Percentiles rank a stretch among this genome's conserved stretches.
phyloP scores from a whole-genome alignment of 2,113 vertebrate genomes.

The Campylomormyrus numenius region DNA sequence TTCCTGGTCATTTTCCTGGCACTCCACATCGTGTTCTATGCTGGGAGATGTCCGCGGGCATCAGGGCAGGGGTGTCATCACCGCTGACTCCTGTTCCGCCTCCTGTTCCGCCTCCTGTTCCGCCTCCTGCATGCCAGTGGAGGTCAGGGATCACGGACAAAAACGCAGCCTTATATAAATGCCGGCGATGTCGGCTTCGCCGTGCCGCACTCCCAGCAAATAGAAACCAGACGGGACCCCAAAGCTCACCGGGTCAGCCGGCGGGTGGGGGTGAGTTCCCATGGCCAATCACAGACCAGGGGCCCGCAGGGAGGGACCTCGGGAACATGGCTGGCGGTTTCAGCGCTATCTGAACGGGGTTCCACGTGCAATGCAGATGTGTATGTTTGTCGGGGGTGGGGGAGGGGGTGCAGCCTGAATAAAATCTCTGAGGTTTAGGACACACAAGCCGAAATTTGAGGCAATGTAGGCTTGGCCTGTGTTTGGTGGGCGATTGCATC shows the following conservation, averaged over 20 bases:
- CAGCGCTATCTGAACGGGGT: neutral
- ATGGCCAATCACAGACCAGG: conserved; percentile 6
- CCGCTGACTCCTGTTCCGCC: neutral
- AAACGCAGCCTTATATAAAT: neutral
- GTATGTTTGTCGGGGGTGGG: neutral
- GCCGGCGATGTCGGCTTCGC: neutral
- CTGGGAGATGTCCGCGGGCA: neutral
- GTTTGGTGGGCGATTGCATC: neutral
- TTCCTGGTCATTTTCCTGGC: neutral
- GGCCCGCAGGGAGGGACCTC: neutral
- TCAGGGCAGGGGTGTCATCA: neutral
- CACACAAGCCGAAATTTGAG: neutral
- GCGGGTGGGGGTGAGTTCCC: neutral
- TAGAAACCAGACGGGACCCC: neutral
- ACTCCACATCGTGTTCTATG: neutral
- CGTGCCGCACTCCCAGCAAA: neutral
- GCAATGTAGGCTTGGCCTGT: neutral
- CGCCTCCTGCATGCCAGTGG: neutral
- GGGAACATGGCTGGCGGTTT: neutral
- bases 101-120: neutral
- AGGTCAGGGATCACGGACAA: neutral
- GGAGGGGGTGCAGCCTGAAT: neutral
- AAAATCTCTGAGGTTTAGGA: neutral
- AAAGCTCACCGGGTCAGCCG: neutral
- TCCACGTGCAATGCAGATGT: conserved; percentile 9